Evolutionary conservation across 2,113 vertebrate genomes (phyloP), one percentile per base, ranked within the genome.

Genomic region (Antechinus flavipes): DNA sequence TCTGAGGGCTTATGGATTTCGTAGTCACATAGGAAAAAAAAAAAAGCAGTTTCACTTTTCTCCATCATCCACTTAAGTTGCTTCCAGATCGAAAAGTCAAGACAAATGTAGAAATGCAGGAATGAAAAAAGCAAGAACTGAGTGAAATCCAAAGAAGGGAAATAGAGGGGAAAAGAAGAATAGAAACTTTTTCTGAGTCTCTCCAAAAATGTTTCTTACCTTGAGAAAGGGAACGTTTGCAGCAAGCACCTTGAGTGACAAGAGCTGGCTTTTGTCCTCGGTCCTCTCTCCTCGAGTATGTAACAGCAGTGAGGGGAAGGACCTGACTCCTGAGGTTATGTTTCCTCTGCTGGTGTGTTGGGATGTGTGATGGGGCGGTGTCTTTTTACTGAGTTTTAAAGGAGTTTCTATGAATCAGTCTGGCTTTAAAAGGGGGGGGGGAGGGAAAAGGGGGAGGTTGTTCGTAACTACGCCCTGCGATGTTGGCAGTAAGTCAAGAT

Each of bases 321-420:
- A 96, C 98, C 98, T 95, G 96, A 19, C 92, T 98, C 96, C 54
- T 2, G 97, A 97, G 96, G 98, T 99, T 98, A 97, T 98, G 97
- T 98, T 99, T 98, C 96, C 98, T 97, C 96, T 2, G 90, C 96
- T 98, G 98, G 92, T 98, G 98, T 90, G 94, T 95, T 97, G 98
- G 98, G 98, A 98, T 97, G 97, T 98, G 97, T 94, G 94, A 90
- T 92, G 96, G 96, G 98, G 98, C 98, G 98, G 98, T 98, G 98
- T 98, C 98, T 97, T 98, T 98, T 97, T 96, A 94, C 98, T 97
- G 92, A 94, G 96, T 98, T 99, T 98, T 98, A 98, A 98, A 98
- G 98, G 98, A 99, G 98, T 98, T 99, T 98, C 98, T 98, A 98
- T 99, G 98, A 99, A 98, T 99, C 99, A 99, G 98, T 98, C 98